These are phyloP conservation scores for Stegophylla sp. DNA, from an alignment of 2,888 invertebrate species.

Conservation along the genomic window DNA sequence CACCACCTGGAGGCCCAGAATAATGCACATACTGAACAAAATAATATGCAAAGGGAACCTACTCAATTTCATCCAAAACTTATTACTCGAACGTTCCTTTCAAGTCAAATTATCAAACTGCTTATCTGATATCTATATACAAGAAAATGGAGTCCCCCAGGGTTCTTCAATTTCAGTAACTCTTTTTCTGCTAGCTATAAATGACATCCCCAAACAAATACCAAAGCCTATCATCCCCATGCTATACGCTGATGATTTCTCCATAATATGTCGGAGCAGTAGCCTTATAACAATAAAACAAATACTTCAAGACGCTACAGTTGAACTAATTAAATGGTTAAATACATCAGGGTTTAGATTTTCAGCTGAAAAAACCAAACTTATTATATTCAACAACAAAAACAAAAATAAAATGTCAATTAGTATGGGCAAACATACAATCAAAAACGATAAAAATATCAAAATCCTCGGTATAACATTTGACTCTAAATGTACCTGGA, in stretches of 20 bases:
- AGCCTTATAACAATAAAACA: too few relatives aligned
- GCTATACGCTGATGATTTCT: neutral
- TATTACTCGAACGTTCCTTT: neutral
- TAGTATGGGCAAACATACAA: too few relatives aligned
- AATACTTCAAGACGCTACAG: neutral
- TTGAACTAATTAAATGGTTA: neutral
- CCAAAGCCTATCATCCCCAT: constrained; percentile 12
- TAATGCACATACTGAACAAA: constrained; percentile 21
- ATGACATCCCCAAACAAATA: constrained; percentile 11
- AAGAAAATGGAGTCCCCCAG: constrained; percentile 22
- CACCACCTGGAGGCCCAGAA: constrained; percentile 20
- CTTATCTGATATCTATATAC: neutral
- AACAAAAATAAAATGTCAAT: too few relatives aligned
- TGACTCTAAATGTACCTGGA: too few relatives aligned
- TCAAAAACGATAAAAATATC: too few relatives aligned
- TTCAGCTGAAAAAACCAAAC: constrained; percentile 4
- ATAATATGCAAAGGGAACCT: constrained; percentile 18
- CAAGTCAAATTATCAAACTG: constrained; percentile 31
- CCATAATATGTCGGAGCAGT: too few relatives aligned
- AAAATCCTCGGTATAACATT: too few relatives aligned
- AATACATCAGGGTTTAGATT: constrained; percentile 11
- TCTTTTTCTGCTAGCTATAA: constrained; percentile 11
- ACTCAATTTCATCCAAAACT: constrained; percentile 20
- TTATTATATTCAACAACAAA: too few relatives aligned
- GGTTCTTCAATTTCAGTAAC: constrained; percentile 22